Evolutionary conservation across 2,113 vertebrate species (phyloP).

Genomic region (Aegypius monachus): DNA sequence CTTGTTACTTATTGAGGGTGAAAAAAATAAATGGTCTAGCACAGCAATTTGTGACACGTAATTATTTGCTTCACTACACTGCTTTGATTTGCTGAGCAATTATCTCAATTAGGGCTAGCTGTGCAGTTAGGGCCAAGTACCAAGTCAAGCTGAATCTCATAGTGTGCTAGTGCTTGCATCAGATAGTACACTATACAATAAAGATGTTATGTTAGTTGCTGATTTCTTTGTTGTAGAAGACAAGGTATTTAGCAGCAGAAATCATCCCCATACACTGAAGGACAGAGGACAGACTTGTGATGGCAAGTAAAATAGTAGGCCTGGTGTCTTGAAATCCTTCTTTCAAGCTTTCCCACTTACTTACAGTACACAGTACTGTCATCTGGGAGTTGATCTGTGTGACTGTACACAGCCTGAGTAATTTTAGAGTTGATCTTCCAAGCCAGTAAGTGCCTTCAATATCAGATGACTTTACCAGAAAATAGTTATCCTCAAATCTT

Average conservation of each 20-base stretch:
- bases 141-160: background rate
- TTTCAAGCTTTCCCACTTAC: background rate
- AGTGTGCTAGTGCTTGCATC: background rate
- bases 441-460: background rate
- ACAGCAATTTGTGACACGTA: conserved; percentile 9
- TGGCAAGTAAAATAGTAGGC: background rate
- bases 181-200: background rate
- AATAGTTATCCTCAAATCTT: background rate
- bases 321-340: background rate
- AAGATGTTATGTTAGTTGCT: background rate
- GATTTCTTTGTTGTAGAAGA: background rate
- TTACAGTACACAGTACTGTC: background rate
- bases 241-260: background rate
- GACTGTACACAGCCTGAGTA: background rate
- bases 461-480: background rate
- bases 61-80: conserved; percentile 40
- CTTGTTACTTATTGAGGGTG: background rate
- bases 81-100: conserved; percentile 49
- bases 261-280: background rate
- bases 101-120: conserved; percentile 18
- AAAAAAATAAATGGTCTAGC: background rate
- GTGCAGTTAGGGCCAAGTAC: background rate
- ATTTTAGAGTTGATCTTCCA: background rate
- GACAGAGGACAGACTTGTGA: background rate
- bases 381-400: background rate